Percentiles rank a stretch among this genome's conserved stretches.
Evolutionary conservation across 2,888 invertebrate genomes (phyloP).

Genomic region (Mycalesis mineus): DNA sequence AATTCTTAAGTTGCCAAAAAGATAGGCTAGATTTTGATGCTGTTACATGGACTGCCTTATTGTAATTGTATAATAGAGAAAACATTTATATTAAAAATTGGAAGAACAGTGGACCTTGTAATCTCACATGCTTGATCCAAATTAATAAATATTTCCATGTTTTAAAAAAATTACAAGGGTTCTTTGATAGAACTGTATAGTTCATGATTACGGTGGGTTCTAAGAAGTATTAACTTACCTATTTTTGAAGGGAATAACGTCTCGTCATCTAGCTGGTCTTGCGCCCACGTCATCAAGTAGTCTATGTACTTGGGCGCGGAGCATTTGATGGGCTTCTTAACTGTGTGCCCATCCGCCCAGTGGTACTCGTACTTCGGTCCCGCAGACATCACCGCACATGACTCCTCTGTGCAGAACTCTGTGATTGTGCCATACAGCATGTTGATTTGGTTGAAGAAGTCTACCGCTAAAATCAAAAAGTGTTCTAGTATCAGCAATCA

Average conservation of each 20-base stretch:
- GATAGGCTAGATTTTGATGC: too few relatives aligned
- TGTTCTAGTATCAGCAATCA: background rate
- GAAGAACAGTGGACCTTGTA: too few relatives aligned
- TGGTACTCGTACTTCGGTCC: constrained; percentile 99
- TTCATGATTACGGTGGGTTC: too few relatives aligned
- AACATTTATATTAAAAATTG: too few relatives aligned
- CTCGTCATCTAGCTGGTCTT: constrained; percentile 99
- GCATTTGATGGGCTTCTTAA: constrained; percentile 99
- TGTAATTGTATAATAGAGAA: too few relatives aligned
- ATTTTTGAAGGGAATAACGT: constrained; percentile 99
- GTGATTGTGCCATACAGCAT: constrained; percentile 99
- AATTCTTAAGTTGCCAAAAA: too few relatives aligned
- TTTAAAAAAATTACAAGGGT: too few relatives aligned
- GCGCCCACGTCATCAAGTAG: constrained; percentile 99
- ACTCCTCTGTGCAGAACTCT: constrained; percentile 99
- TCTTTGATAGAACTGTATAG: too few relatives aligned
- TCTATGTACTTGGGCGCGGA: constrained; percentile 99
- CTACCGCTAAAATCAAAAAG: constrained; percentile 87
- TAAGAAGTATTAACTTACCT: constrained; percentile 39
- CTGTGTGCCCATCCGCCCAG: constrained; percentile 99
- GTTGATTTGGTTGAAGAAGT: constrained; percentile 99
- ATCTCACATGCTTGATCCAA: too few relatives aligned
- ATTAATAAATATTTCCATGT: too few relatives aligned
- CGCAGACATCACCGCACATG: constrained; percentile 98
- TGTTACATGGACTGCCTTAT: too few relatives aligned